These are phyloP conservation scores for Pao palembangensis DNA, from an alignment of 2,113 vertebrate genomes.

Conservation along the genomic window DNA sequence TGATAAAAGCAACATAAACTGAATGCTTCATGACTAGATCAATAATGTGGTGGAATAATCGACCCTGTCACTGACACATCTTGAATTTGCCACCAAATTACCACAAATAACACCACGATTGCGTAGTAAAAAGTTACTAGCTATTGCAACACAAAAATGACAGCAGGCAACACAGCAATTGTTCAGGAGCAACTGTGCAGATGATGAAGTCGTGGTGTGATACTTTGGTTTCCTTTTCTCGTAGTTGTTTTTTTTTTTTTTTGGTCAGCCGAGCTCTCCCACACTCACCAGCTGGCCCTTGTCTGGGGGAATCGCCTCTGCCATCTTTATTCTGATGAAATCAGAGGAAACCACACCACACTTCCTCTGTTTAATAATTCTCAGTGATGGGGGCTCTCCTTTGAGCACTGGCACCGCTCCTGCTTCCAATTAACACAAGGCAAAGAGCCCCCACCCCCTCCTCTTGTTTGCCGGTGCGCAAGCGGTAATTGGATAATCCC, in stretches of 20 bases:
- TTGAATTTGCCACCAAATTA: slow-evolving; percentile 17
- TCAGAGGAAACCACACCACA: slow-evolving; percentile 65
- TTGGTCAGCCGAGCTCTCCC: slow-evolving; percentile 44
- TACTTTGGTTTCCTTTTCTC: slow-evolving; percentile 49
- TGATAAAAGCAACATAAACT: not conserved
- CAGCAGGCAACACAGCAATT: slow-evolving; percentile 42
- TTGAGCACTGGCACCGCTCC: slow-evolving; percentile 48
- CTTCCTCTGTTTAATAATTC: slow-evolving; percentile 58
- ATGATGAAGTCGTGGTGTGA: slow-evolving; percentile 48
- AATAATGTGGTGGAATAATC: not conserved
- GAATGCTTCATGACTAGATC: not conserved
- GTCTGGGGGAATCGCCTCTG: slow-evolving; percentile 61
- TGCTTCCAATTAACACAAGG: slow-evolving; percentile 65
- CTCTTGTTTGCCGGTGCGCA: slow-evolving; percentile 66
- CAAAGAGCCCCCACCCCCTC: slow-evolving; percentile 46
- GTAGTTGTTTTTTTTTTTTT: slow-evolving; percentile 34
- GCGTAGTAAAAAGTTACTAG: slow-evolving; percentile 15
- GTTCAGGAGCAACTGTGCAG: slow-evolving; percentile 32
- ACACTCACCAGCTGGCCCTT: slow-evolving; percentile 61
- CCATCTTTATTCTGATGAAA: slow-evolving; percentile 69
- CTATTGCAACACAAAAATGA: slow-evolving; percentile 15
- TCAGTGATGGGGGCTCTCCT: slow-evolving; percentile 55
- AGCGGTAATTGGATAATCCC: slow-evolving; percentile 71
- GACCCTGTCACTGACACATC: slow-evolving; percentile 1
- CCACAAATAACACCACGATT: slow-evolving; percentile 6